These are phyloP conservation scores for Sarcophaga bullata DNA, from an alignment of 1,140 invertebrate species.

Conservation along the genomic window DNA sequence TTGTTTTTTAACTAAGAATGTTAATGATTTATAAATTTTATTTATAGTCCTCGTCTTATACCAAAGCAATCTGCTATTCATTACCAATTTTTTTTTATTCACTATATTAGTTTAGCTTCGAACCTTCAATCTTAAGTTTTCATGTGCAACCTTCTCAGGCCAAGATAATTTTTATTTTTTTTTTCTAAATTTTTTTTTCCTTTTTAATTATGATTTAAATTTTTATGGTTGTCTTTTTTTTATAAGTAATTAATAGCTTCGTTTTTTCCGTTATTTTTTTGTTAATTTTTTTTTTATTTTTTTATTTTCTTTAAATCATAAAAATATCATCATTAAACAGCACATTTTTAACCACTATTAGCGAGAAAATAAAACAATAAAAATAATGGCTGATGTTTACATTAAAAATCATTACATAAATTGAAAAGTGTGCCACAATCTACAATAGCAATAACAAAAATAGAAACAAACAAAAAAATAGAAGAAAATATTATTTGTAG, in stretches of 20 bases:
- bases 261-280: no score
- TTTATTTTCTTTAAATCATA: not conserved
- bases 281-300: not conserved
- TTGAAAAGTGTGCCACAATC: slow-evolving; percentile 35
- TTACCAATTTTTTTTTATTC: no score
- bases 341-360: not conserved
- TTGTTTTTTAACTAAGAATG: no score
- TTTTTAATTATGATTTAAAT: not conserved
- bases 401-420: slow-evolving; percentile 32
- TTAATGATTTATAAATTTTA: no score
- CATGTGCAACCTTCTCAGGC: no score
- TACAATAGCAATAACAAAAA: not conserved
- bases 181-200: no score
- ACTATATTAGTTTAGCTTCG: no score
- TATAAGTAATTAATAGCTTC: no score
- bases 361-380: not conserved
- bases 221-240: not conserved
- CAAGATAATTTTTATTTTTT: no score
- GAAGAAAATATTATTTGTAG: not conserved
- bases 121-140: no score
- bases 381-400: slow-evolving; percentile 17
- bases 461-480: not conserved
- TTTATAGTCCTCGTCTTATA: no score
- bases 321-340: not conserved
- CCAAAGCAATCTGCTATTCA: no score